phyloP scores from a whole-genome alignment of 2,888 invertebrate species.

The Acanthococcus lagerstroemiae region DNA sequence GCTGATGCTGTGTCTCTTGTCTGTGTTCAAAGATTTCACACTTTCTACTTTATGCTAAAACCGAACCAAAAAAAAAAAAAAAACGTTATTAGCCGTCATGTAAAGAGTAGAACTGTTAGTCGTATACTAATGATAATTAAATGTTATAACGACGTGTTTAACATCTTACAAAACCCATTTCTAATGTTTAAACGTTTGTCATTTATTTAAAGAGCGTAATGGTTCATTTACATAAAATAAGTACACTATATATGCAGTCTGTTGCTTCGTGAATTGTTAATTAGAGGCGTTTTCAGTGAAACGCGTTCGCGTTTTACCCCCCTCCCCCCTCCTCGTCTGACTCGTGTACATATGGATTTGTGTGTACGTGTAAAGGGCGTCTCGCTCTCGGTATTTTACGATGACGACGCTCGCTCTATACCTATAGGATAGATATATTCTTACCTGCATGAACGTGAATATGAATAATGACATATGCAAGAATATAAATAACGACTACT shows the following conservation, averaged over 20 bases:
- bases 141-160: constrained; percentile 2
- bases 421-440: constrained; percentile 1
- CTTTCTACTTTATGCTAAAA: too few relatives aligned
- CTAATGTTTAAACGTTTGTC: constrained; percentile 10
- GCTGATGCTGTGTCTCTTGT: too few relatives aligned
- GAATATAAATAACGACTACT: constrained; percentile 27
- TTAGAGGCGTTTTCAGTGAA: constrained; percentile 15
- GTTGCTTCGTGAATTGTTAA: constrained; percentile 21
- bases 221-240: constrained; percentile 27
- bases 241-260: constrained; percentile 1
- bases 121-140: background rate
- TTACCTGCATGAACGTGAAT: constrained; percentile 23
- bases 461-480: constrained; percentile 28
- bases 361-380: background rate
- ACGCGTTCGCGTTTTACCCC: background rate
- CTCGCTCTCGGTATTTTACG: background rate
- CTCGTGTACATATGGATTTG: background rate
- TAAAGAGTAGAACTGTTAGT: background rate
- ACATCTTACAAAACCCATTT: constrained; percentile 10
- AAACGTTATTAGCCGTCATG: background rate
- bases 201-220: constrained; percentile 13
- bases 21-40: too few relatives aligned
- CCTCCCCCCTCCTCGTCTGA: background rate
- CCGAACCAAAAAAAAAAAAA: background rate
- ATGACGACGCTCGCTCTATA: background rate